Percentiles rank a stretch among this genome's conserved stretches.
phyloP scores from a whole-genome alignment of 2,888 invertebrate species.

The Alloplasta piceator region DNA sequence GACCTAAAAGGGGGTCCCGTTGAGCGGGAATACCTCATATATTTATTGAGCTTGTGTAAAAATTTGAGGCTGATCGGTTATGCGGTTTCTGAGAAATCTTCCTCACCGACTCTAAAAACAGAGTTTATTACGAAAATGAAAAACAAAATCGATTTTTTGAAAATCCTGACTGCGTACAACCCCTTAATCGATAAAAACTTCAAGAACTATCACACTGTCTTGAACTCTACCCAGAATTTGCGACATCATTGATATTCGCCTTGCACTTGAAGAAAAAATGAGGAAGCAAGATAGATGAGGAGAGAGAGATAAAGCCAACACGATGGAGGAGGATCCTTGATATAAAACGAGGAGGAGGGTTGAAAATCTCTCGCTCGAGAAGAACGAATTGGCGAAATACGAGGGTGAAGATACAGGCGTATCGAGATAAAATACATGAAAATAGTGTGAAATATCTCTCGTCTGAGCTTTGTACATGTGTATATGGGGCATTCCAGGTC shows the following conservation, averaged over 20 bases:
- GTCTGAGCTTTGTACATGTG: constrained; percentile 5
- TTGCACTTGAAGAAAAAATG: background rate
- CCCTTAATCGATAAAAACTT: no score
- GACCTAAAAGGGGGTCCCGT: no score
- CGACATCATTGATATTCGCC: background rate
- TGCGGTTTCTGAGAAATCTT: no score
- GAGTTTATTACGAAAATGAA: background rate
- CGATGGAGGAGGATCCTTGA: constrained; percentile 16
- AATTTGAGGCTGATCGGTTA: no score
- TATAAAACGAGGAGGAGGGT: background rate
- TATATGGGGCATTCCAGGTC: no score
- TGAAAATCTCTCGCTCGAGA: constrained; percentile 19
- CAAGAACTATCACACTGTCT: background rate
- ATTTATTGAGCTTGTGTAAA: no score
- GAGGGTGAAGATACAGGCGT: constrained; percentile 3
- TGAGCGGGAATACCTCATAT: no score
- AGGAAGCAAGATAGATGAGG: background rate
- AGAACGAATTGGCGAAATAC: constrained; percentile 21
- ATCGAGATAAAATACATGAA: constrained; percentile 20
- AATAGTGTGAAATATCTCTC: constrained; percentile 23
- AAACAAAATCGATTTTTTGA: no score
- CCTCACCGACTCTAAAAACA: no score
- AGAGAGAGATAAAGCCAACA: constrained; percentile 8
- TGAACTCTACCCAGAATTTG: background rate
- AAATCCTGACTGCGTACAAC: no score